Conservation (phyloP, 2,888 invertebrate genomes). For the Calliphora vomitoria region DNA sequence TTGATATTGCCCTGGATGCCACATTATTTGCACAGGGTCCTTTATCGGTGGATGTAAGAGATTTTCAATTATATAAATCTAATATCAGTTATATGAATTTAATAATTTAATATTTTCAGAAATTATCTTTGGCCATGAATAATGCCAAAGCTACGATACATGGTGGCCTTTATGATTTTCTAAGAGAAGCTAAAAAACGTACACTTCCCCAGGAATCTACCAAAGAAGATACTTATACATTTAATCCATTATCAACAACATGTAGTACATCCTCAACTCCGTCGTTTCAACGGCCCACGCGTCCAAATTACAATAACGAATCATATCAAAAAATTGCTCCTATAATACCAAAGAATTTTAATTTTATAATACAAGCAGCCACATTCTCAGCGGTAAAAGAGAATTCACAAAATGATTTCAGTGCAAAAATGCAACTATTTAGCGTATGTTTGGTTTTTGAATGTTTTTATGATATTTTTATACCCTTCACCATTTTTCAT, state of each 20-base stretch:
- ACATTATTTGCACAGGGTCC: constrained; percentile 92
- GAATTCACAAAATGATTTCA: constrained; percentile 89
- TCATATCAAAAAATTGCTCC: constrained; percentile 89
- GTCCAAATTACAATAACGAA: constrained; percentile 83
- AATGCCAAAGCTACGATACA: constrained; percentile 85
- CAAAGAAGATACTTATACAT: constrained; percentile 51
- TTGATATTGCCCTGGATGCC: constrained; percentile 90
- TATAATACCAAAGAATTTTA: constrained; percentile 93
- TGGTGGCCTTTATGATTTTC: constrained; percentile 85
- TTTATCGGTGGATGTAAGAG: constrained; percentile 91
- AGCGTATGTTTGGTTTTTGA: constrained; percentile 85
- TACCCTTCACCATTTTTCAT: too few relatives aligned
- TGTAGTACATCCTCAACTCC: constrained; percentile 33
- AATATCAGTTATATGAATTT: too few relatives aligned
- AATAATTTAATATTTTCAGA: constrained; percentile 78
- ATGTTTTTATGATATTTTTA: too few relatives aligned
- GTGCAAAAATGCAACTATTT: constrained; percentile 88
- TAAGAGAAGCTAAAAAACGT: constrained; percentile 84
- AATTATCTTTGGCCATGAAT: constrained; percentile 84
- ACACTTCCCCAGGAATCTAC: constrained; percentile 76
- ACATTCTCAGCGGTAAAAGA: constrained; percentile 89
- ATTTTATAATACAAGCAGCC: constrained; percentile 90
- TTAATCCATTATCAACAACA: constrained; percentile 15
- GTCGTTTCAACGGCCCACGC: constrained; percentile 29
- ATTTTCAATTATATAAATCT: background rate